Evolutionary conservation across 2,888 invertebrate species (phyloP).

Genomic region (Harpalus rufipes): DNA sequence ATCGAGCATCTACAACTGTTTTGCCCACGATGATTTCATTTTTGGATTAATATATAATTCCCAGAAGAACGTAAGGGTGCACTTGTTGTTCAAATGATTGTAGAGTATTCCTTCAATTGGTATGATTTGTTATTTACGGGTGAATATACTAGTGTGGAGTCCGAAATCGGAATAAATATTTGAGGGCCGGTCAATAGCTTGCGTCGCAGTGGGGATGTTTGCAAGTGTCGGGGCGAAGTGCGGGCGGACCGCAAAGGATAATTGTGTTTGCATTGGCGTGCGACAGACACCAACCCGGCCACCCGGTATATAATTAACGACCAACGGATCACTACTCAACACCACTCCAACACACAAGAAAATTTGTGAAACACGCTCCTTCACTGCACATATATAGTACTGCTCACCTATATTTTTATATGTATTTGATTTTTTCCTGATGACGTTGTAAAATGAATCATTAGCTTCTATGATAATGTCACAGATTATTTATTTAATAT

Average conservation of each 20-base stretch:
- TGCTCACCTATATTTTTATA: too few species aligned
- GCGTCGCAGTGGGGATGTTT: not conserved
- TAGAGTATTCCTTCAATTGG: too few species aligned
- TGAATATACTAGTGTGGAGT: not conserved
- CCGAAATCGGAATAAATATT: constrained; percentile 5
- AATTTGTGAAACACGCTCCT: not conserved
- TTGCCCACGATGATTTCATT: too few species aligned
- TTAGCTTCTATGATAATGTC: too few species aligned
- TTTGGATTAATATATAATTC: too few species aligned
- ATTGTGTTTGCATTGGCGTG: constrained; percentile 60
- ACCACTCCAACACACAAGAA: not conserved
- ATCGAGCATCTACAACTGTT: too few species aligned
- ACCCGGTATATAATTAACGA: constrained; percentile 62
- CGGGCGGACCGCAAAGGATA: constrained; percentile 57
- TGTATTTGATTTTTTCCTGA: too few species aligned
- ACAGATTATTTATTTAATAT: too few species aligned
- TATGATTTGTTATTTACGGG: not conserved
- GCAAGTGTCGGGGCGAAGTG: constrained; percentile 26
- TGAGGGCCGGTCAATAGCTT: not conserved
- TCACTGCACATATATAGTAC: not conserved
- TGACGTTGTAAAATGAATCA: too few species aligned
- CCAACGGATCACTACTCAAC: constrained; percentile 57
- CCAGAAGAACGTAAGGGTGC: too few species aligned
- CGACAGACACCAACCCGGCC: constrained; percentile 4
- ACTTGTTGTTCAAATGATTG: too few species aligned